Percentiles rank a stretch among this genome's conserved stretches.
Conservation (phyloP, 2,797 vertebrate genomes). For the Bovichtus variegatus region DNA sequence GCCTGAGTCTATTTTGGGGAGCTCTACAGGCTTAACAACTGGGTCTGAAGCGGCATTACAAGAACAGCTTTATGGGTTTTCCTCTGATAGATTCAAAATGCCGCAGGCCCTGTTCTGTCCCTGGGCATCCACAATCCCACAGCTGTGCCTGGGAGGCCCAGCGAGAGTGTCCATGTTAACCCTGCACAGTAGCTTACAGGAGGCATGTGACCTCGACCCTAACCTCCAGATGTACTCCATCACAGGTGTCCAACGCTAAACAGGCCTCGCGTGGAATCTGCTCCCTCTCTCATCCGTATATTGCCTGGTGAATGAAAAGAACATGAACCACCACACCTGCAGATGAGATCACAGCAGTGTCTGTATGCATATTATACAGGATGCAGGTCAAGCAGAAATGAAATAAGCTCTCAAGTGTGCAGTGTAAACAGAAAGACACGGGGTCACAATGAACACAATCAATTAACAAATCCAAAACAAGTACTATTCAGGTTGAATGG, state of each 20-base stretch:
- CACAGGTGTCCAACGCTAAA: constrained; percentile 58
- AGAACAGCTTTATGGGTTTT: constrained; percentile 64
- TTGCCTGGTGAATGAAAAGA: constrained; percentile 10
- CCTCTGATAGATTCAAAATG: constrained; percentile 72
- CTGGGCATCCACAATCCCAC: constrained; percentile 69
- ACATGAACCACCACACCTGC: constrained; percentile 54
- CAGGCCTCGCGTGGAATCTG: constrained; percentile 43
- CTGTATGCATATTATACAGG: constrained; percentile 43
- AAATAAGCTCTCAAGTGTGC: constrained; percentile 59
- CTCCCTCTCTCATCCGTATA: background rate
- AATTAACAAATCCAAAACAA: constrained; percentile 77
- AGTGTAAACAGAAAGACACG: constrained; percentile 65
- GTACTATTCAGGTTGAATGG: constrained; percentile 70
- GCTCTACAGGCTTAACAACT: constrained; percentile 71
- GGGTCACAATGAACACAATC: constrained; percentile 76
- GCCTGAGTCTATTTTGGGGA: constrained; percentile 78
- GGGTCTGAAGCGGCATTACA: constrained; percentile 58
- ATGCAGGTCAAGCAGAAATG: constrained; percentile 66
- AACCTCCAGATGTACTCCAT: constrained; percentile 56
- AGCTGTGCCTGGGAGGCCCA: constrained; percentile 72
- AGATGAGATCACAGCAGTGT: constrained; percentile 50
- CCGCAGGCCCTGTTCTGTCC: constrained; percentile 62
- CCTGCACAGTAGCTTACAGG: constrained; percentile 62
- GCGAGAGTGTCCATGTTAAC: constrained; percentile 41
- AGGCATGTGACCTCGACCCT: constrained; percentile 67